phyloP scores from a whole-genome alignment of 2,888 invertebrate genomes.

The Lycophotia porphyrea region DNA sequence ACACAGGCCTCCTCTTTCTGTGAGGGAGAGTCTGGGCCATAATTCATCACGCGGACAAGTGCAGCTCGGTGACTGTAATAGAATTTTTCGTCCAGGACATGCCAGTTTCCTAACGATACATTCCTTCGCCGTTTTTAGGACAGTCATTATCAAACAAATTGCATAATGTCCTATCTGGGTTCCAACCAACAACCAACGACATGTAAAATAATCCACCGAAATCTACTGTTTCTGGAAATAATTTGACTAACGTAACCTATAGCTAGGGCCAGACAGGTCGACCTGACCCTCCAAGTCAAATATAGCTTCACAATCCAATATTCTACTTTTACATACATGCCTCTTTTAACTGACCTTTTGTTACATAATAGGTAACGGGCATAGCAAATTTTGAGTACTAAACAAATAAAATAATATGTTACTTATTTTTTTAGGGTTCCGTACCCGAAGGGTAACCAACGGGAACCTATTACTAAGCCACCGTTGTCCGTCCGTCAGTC shows the following conservation, averaged over 20 bases:
- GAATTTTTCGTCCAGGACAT: background rate
- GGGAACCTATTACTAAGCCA: too few relatives aligned
- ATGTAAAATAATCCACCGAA: background rate
- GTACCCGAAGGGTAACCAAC: too few relatives aligned
- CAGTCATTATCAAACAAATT: background rate
- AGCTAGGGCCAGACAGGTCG: conserved; percentile 11
- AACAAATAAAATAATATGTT: background rate
- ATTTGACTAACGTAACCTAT: conserved; percentile 10
- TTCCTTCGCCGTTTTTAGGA: background rate
- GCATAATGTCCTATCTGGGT: background rate
- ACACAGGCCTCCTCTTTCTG: background rate
- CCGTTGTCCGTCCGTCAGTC: too few relatives aligned
- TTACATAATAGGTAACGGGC: background rate
- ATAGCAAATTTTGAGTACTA: background rate
- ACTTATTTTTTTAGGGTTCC: too few relatives aligned
- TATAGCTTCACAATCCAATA: conserved; percentile 25
- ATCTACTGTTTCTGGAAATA: background rate
- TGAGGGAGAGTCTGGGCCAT: background rate
- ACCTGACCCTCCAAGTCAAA: conserved; percentile 6
- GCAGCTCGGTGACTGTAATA: background rate
- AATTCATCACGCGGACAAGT: background rate
- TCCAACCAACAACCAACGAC: background rate
- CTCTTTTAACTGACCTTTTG: conserved; percentile 2
- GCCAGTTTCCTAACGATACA: background rate
- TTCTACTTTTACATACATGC: background rate